Conservation (phyloP, 2,888 invertebrate genomes). For the Caradrina kadenii region DNA sequence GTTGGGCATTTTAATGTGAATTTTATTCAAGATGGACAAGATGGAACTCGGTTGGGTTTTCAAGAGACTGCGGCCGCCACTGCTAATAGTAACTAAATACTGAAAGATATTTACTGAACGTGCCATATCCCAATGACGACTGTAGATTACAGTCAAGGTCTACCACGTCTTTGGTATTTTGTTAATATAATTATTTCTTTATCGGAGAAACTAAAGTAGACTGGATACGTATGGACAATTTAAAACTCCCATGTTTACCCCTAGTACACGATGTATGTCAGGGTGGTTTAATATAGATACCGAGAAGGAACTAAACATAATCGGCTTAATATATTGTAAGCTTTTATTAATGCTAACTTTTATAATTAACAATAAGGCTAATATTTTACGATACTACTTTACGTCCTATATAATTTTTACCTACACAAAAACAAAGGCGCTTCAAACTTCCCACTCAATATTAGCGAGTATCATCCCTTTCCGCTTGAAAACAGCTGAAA, state of each 20-base stretch:
- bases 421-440: neutral
- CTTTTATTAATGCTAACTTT: neutral
- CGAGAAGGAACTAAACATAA: too few species aligned
- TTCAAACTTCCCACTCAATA: slow-evolving; percentile 2
- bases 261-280: too few species aligned
- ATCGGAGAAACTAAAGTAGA: too few species aligned
- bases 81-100: too few species aligned
- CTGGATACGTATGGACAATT: too few species aligned
- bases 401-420: neutral
- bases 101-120: too few species aligned
- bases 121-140: too few species aligned
- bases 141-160: too few species aligned
- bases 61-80: neutral
- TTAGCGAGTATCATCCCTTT: slow-evolving; percentile 23
- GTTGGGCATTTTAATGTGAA: slow-evolving; percentile 24
- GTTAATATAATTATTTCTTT: too few species aligned
- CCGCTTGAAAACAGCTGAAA: slow-evolving; percentile 31
- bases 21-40: neutral
- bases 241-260: too few species aligned
- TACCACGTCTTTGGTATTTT: too few species aligned
- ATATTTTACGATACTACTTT: neutral
- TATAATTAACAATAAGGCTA: neutral
- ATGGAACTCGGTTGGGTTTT: neutral
- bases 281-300: too few species aligned
- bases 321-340: neutral